Evolutionary conservation across 2,888 invertebrate genomes (phyloP).

Genomic region (Dryobotodes eremita): DNA sequence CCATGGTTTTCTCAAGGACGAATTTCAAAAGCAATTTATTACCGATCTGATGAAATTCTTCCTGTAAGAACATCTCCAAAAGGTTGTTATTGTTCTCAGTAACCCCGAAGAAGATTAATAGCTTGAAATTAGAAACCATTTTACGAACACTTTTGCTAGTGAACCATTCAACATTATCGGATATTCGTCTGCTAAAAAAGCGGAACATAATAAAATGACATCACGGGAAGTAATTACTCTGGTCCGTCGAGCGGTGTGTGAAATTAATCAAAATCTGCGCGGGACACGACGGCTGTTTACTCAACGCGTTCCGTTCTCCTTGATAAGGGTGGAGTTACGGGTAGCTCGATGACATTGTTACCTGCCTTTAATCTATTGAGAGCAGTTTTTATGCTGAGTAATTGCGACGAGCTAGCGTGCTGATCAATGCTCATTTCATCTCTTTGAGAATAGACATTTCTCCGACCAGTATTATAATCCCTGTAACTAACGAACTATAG

Average conservation of each 20-base stretch:
- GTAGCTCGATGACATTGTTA: constrained; percentile 38
- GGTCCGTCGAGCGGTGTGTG: constrained; percentile 52
- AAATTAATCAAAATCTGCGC: constrained; percentile 67
- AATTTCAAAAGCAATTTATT: neutral
- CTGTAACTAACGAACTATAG: neutral
- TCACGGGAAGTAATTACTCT: constrained; percentile 62
- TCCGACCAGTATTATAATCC: neutral
- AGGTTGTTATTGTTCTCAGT: neutral
- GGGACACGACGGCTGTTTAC: constrained; percentile 59
- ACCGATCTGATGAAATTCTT: neutral
- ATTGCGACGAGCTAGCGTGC: constrained; percentile 3
- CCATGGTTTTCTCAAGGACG: neutral
- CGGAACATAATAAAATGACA: constrained; percentile 40
- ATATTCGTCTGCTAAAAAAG: constrained; percentile 9
- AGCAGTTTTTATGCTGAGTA: constrained; percentile 28
- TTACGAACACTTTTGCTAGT: neutral
- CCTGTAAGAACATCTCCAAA: neutral
- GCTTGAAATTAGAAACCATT: constrained; percentile 20
- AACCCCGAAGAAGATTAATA: constrained; percentile 22
- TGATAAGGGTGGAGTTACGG: constrained; percentile 56
- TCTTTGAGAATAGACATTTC: neutral
- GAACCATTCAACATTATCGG: neutral
- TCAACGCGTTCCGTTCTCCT: constrained; percentile 45
- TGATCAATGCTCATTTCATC: neutral
- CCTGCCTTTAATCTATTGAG: constrained; percentile 15